These are phyloP conservation scores for Mormyrus proboscirostris DNA, from an alignment of 2,797 vertebrate genomes.

Conservation along the genomic window DNA sequence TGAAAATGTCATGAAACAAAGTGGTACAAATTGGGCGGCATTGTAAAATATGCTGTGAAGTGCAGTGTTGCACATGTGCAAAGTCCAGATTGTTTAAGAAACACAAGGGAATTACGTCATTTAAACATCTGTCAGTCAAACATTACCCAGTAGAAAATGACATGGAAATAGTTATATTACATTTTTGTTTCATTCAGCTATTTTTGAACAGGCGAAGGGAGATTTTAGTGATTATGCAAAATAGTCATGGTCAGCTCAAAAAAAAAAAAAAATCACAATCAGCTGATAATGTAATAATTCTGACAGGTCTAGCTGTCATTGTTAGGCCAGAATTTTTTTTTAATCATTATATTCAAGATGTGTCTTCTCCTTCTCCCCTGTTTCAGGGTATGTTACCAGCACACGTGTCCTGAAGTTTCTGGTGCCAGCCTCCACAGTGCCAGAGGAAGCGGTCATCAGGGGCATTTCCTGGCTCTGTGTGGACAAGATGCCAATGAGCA, in stretches of 20 bases:
- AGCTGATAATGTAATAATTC: neutral
- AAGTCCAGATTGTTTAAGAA: neutral
- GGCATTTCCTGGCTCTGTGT: conserved; percentile 76
- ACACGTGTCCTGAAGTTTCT: conserved; percentile 74
- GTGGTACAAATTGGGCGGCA: neutral
- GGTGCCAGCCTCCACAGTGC: conserved; percentile 72
- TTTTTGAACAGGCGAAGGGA: neutral
- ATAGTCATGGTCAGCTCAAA: neutral
- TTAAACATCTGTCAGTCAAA: neutral
- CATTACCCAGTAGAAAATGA: neutral
- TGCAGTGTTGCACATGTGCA: neutral
- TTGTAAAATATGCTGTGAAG: neutral
- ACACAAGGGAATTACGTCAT: neutral
- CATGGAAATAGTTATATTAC: neutral
- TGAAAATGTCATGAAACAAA: neutral
- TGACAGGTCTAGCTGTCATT: neutral
- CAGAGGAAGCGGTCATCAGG: conserved; percentile 69
- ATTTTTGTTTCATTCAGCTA: neutral
- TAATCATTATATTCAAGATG: neutral
- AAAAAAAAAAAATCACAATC: neutral
- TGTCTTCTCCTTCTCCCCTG: neutral
- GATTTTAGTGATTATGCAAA: neutral
- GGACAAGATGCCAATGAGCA: conserved; percentile 63
- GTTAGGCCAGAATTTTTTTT: neutral
- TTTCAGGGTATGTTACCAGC: conserved; percentile 49